Evolutionary conservation across 2,797 vertebrate species (phyloP).

Genomic region (Syndactyla subalaris): DNA sequence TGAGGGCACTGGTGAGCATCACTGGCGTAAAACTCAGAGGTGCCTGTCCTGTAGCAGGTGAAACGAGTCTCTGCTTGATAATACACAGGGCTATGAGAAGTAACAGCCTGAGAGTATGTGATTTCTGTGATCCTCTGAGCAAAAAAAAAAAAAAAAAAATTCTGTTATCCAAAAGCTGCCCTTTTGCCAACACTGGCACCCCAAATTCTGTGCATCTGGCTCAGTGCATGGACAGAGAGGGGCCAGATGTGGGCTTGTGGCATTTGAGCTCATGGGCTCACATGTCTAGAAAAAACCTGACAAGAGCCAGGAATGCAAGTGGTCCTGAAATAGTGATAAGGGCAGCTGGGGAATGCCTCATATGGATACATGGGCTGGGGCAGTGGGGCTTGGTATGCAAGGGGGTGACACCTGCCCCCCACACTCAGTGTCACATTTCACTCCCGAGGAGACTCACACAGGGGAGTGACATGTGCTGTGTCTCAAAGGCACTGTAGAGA

Average conservation of each 20-base stretch:
- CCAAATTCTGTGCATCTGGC: neutral
- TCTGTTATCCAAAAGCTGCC: neutral
- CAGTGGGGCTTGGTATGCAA: slow-evolving; percentile 27
- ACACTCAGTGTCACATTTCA: slow-evolving; percentile 6
- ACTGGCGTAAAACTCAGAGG: neutral
- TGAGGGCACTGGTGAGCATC: neutral
- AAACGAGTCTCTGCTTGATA: neutral
- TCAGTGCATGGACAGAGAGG: neutral
- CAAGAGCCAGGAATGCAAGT: slow-evolving; percentile 55
- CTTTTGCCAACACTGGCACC: neutral
- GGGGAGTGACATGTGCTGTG: neutral
- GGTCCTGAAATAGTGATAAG: slow-evolving; percentile 60
- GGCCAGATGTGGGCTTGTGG: slow-evolving; percentile 39
- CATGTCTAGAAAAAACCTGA: neutral
- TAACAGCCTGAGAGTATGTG: neutral
- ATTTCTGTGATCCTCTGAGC: neutral
- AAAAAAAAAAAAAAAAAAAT: neutral
- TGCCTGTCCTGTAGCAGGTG: neutral
- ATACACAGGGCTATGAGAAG: neutral
- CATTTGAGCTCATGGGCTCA: neutral
- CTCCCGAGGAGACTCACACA: neutral
- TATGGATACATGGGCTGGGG: slow-evolving; percentile 25
- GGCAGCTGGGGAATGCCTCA: slow-evolving; percentile 49
- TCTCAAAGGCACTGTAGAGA: neutral
- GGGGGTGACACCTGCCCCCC: slow-evolving; percentile 36